A percentile compares a stretch with the other conserved stretches of the same genome.
Conservation (phyloP, 2,888 invertebrate species). For the Drosophila robusta region DNA sequence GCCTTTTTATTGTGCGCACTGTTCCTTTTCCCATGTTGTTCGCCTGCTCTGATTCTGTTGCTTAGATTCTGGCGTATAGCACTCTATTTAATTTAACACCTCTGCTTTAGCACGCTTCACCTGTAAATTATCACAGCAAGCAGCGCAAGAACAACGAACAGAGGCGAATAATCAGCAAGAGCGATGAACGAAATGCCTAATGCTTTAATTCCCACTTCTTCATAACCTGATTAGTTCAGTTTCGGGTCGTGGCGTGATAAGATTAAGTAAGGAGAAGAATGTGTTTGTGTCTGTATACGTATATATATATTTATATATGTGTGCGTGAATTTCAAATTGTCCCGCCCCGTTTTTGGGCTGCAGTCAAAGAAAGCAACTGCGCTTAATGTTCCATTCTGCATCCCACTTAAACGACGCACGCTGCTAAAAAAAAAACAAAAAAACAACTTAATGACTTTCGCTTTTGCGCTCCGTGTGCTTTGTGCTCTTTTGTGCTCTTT, state of each 20-base stretch:
- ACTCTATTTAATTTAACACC: conserved; percentile 64
- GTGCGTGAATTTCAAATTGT: conserved; percentile 4
- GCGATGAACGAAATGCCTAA: conserved; percentile 1
- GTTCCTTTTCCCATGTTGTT: conserved; percentile 3
- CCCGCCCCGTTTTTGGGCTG: conserved; percentile 15
- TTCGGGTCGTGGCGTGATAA: conserved; percentile 45
- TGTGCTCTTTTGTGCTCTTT: conserved; percentile 20
- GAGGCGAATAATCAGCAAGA: background rate
- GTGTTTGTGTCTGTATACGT: conserved; percentile 1
- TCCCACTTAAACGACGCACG: conserved; percentile 18
- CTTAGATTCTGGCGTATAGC: background rate
- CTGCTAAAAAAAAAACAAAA: background rate
- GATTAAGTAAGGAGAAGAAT: conserved; percentile 26
- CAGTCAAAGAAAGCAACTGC: conserved; percentile 2
- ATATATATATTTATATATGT: background rate
- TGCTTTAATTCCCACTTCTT: conserved; percentile 10
- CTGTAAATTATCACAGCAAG: conserved; percentile 37
- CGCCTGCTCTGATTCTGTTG: background rate
- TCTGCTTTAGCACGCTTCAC: conserved; percentile 16
- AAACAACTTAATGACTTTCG: conserved; percentile 52
- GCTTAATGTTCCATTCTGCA: conserved; percentile 34
- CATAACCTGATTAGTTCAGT: conserved; percentile 38
- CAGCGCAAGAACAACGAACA: background rate
- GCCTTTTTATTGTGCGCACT: background rate
- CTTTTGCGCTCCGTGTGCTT: conserved; percentile 42